Percentiles rank a stretch among this genome's conserved stretches.
phyloP scores from a whole-genome alignment of 2,113 vertebrate genomes.

The Sterna hirundo region DNA sequence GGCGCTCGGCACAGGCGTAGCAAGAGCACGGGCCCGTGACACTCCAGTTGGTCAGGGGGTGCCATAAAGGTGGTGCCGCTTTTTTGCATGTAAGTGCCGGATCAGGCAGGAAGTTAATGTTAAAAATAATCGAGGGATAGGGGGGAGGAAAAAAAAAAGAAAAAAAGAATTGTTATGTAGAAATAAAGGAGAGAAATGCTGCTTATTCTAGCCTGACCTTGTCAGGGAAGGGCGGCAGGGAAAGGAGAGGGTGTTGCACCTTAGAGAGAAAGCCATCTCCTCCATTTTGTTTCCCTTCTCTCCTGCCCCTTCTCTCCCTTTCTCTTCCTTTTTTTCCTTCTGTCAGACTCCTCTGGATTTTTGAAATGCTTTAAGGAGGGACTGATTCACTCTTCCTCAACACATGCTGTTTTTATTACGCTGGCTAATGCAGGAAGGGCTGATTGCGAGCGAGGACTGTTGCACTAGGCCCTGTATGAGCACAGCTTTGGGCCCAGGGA shows the following conservation, averaged over 20 bases:
- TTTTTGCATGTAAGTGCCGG: neutral
- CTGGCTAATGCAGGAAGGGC: neutral
- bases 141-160: neutral
- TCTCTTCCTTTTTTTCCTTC: neutral
- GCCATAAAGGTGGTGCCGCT: neutral
- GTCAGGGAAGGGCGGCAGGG: neutral
- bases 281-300: neutral
- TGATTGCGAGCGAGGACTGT: rapidly evolving
- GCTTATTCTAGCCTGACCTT: neutral
- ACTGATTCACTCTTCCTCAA: neutral
- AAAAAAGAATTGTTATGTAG: neutral
- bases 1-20: rapidly evolving
- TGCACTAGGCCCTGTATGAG: neutral
- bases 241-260: neutral
- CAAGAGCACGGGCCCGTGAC: neutral
- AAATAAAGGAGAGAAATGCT: neutral
- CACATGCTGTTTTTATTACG: neutral
- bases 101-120: neutral
- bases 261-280: neutral
- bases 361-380: neutral
- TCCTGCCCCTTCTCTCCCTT: neutral
- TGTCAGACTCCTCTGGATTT: neutral
- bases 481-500: neutral
- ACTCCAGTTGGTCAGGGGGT: neutral
- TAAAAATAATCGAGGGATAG: neutral